Percentiles rank a stretch among this genome's conserved stretches.
These are phyloP conservation scores for Drosophila leonis DNA, from an alignment of 2,888 invertebrate species.

Conservation along the genomic window DNA sequence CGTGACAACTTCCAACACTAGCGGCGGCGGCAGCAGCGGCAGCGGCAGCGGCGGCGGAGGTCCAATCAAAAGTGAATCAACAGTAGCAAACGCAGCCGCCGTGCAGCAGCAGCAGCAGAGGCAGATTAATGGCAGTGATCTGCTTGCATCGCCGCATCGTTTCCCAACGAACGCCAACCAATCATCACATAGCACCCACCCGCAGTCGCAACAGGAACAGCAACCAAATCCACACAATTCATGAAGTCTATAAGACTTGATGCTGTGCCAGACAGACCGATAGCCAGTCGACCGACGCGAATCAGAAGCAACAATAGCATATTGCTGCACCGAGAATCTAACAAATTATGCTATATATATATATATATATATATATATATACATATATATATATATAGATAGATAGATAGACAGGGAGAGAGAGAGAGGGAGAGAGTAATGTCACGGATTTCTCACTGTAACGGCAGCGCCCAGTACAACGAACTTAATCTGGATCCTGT, in stretches of 20 bases:
- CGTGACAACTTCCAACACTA: background rate
- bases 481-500: constrained; percentile 22
- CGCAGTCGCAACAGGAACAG: constrained; percentile 83
- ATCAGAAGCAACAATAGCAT: no score
- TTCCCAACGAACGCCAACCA: constrained; percentile 57
- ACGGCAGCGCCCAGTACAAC: constrained; percentile 54
- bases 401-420: background rate
- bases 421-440: background rate
- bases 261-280: background rate
- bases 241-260: constrained; percentile 88
- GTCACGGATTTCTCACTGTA: constrained; percentile 6
- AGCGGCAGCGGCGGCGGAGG: background rate
- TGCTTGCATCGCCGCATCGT: constrained; percentile 81
- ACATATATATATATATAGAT: background rate
- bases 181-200: constrained; percentile 83
- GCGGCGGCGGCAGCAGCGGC: background rate
- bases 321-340: background rate
- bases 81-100: background rate
- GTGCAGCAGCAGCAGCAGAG: constrained; percentile 68
- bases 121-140: constrained; percentile 29
- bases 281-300: background rate
- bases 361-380: background rate
- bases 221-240: constrained; percentile 86
- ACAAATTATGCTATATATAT: background rate
- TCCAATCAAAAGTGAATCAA: constrained; percentile 21